Conservation (phyloP, 2,888 invertebrate genomes). For the Mesoligia furuncula region DNA sequence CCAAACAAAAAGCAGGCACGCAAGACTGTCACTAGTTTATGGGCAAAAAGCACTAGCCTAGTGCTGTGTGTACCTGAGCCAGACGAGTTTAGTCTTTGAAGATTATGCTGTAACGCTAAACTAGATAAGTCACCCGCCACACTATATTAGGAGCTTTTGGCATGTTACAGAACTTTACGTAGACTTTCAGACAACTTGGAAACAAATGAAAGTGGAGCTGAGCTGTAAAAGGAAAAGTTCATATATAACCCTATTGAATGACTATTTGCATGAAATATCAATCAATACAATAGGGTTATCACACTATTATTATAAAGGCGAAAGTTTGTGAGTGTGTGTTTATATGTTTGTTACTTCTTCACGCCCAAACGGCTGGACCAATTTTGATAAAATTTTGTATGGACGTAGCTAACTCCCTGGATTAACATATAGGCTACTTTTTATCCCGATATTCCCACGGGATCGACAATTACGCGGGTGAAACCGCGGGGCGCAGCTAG, state of each 20-base stretch:
- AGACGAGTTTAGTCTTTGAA: slow-evolving; percentile 71
- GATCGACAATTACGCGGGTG: too few species aligned
- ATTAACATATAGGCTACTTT: too few species aligned
- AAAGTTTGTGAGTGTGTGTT: too few species aligned
- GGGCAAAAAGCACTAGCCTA: slow-evolving; percentile 77
- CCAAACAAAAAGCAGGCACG: slow-evolving; percentile 72
- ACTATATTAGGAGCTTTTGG: slow-evolving; percentile 51
- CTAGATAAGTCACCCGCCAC: slow-evolving; percentile 63
- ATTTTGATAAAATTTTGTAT: too few species aligned
- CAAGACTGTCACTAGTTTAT: slow-evolving; percentile 83
- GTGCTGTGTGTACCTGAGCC: slow-evolving; percentile 71
- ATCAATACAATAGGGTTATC: too few species aligned
- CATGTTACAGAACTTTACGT: slow-evolving; percentile 27
- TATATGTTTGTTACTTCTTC: too few species aligned
- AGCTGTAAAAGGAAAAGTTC: neutral
- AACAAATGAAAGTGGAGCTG: slow-evolving; percentile 44
- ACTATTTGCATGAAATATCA: too few species aligned
- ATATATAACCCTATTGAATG: neutral
- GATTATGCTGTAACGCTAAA: slow-evolving; percentile 70
- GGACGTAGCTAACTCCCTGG: too few species aligned
- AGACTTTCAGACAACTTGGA: slow-evolving; percentile 27
- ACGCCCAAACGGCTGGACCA: too few species aligned
- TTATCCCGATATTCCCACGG: too few species aligned
- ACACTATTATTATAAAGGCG: too few species aligned
- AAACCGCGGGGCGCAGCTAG: too few species aligned